Evolutionary conservation across 2,113 vertebrate genomes (phyloP).

Genomic region (Pituophis catenifer): DNA sequence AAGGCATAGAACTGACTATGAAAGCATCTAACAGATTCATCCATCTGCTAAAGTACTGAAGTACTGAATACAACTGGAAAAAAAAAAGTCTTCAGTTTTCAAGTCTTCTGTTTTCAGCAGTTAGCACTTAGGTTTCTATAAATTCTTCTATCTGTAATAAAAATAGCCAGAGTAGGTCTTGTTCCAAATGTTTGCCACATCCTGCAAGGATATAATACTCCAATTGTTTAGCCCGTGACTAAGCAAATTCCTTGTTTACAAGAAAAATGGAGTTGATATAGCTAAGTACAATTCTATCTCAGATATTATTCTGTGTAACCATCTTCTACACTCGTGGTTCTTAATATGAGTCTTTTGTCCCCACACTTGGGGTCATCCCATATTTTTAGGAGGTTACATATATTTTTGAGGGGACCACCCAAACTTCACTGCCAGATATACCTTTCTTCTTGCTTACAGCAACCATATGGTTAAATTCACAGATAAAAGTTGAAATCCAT

Average conservation of each 20-base stretch:
- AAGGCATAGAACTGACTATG: not conserved
- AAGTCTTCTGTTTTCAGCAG: not conserved
- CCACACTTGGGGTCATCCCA: too few species aligned
- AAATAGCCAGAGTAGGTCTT: not conserved
- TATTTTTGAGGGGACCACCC: too few species aligned
- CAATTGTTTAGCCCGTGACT: not conserved
- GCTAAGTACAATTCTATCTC: not conserved
- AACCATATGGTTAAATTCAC: not conserved
- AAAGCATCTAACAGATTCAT: not conserved
- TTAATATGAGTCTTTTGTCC: not conserved
- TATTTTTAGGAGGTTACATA: not conserved
- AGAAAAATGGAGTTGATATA: not conserved
- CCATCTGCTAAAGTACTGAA: not conserved
- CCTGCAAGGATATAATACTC: not conserved
- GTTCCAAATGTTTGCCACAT: not conserved
- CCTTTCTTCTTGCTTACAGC: not conserved
- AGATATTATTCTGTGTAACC: not conserved
- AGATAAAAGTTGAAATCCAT: not conserved
- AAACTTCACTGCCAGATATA: not conserved
- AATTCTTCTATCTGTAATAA: not conserved
- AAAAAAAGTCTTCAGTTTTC: not conserved
- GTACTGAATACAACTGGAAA: too few species aligned
- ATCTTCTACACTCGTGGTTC: not conserved
- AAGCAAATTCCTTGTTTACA: not conserved
- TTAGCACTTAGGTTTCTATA: not conserved